Conservation (phyloP, 2,113 vertebrate species). For the Alaudala cheleensis region DNA sequence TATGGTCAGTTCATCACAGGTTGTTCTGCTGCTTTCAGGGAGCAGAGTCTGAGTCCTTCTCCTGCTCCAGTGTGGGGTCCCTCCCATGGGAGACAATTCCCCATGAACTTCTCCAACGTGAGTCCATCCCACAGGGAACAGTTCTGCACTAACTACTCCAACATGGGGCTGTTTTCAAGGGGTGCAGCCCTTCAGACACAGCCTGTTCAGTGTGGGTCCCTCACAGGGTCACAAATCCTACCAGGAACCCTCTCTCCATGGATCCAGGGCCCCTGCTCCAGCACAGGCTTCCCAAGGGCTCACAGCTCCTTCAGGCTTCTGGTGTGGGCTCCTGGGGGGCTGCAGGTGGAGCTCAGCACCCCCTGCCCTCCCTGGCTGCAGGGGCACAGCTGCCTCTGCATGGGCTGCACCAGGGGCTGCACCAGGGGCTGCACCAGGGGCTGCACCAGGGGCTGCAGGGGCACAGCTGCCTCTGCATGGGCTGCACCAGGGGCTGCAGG, state of each 20-base stretch:
- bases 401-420: too few species aligned
- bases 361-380: neutral
- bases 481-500: neutral
- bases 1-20: neutral
- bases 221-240: neutral
- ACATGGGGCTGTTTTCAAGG: neutral
- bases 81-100: neutral
- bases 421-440: neutral
- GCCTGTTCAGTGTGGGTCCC: neutral
- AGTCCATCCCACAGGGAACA: neutral
- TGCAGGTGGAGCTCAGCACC: neutral
- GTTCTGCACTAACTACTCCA: neutral
- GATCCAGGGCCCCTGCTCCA: neutral
- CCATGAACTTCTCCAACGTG: rapidly evolving
- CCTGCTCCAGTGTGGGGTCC: neutral
- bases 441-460: too few species aligned
- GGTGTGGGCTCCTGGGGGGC: neutral
- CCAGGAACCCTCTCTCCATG: neutral
- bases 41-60: neutral
- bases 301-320: neutral
- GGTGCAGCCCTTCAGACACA: neutral
- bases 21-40: neutral
- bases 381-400: neutral
- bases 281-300: neutral
- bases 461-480: too few species aligned